Evolutionary conservation across 1,140 invertebrate species (phyloP).

Genomic region (Aphidius ervi): DNA sequence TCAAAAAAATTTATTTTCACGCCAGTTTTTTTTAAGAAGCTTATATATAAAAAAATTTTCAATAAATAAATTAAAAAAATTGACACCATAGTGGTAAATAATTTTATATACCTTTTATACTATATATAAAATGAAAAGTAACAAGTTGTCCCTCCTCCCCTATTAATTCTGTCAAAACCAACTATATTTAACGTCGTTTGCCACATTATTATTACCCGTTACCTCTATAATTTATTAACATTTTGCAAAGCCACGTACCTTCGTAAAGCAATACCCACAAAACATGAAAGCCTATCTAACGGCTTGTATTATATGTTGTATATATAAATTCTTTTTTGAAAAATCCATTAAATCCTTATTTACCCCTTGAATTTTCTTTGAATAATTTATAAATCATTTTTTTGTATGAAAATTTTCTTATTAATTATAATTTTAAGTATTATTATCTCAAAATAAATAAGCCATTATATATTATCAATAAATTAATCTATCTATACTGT

Average conservation of each 20-base stretch:
- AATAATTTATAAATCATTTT: no score
- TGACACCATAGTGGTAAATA: background rate
- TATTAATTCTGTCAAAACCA: slow-evolving; percentile 28
- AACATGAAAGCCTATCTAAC: slow-evolving; percentile 7
- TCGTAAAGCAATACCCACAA: background rate
- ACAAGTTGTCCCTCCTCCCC: slow-evolving; percentile 24
- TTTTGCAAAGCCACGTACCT: slow-evolving; percentile 8
- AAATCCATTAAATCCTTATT: no score
- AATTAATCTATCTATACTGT: no score
- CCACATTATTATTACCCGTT: slow-evolving; percentile 30
- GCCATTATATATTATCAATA: no score
- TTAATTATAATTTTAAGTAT: no score
- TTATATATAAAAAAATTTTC: background rate
- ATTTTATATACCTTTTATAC: slow-evolving; percentile 8
- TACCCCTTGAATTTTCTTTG: no score
- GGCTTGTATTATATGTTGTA: background rate
- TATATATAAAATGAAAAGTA: slow-evolving; percentile 23
- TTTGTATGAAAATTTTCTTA: no score
- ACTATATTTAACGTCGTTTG: slow-evolving; percentile 30
- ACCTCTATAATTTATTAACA: slow-evolving; percentile 26
- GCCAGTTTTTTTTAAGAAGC: no score
- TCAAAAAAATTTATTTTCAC: background rate
- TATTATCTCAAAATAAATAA: no score
- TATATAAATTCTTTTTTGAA: no score
- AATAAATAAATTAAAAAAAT: background rate